Conservation (phyloP, 2,797 vertebrate genomes). For the Syndactyla subalaris region DNA sequence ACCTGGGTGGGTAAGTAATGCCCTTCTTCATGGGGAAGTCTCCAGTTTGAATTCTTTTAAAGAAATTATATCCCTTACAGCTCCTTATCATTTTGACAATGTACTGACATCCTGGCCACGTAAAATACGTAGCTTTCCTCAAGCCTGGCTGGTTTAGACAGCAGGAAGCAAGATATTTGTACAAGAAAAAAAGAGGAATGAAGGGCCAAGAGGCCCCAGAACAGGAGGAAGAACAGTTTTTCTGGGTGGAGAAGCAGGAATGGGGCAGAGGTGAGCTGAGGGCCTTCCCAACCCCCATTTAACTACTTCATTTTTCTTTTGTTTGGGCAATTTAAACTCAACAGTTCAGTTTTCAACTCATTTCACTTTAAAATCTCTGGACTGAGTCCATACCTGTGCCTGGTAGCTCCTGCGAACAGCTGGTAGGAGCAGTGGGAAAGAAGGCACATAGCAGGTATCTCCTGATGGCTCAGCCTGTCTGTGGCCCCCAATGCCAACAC, state of each 20-base stretch:
- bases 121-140: neutral
- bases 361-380: neutral
- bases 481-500: neutral
- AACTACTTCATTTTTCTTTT: neutral
- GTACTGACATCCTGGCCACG: conserved; percentile 4
- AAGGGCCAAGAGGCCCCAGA: conserved; percentile 45
- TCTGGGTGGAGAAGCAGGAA: neutral
- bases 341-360: neutral
- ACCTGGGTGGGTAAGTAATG: neutral
- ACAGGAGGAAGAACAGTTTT: conserved; percentile 1
- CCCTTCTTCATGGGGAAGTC: neutral
- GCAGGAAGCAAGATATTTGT: conserved; percentile 59
- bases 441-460: neutral
- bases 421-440: neutral
- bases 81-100: conserved; percentile 29
- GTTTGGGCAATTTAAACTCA: neutral
- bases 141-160: neutral
- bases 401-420: neutral
- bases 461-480: neutral
- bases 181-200: conserved; percentile 36
- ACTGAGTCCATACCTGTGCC: neutral
- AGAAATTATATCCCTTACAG: conserved; percentile 12
- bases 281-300: neutral
- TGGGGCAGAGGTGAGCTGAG: neutral
- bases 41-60: neutral